phyloP scores from a whole-genome alignment of 2,797 vertebrate genomes.

The Phataginus tricuspis region DNA sequence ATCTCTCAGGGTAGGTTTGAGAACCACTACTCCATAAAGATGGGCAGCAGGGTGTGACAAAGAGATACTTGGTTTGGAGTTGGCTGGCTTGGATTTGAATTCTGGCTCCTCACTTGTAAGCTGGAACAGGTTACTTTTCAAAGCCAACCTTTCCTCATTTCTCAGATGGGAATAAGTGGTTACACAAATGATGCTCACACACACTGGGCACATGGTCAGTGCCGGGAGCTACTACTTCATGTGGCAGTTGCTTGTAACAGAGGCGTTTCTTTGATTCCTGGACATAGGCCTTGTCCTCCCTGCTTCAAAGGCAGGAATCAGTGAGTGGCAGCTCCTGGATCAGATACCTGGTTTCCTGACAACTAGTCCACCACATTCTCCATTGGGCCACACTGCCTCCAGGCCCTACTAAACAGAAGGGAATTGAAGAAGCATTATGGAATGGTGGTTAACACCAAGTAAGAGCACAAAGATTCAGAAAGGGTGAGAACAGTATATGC shows the following conservation, averaged over 20 bases:
- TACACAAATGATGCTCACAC: not conserved
- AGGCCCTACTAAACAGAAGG: not conserved
- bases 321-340: not conserved
- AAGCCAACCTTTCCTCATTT: not conserved
- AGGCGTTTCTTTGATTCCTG: conserved; percentile 8
- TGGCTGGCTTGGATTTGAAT: not conserved
- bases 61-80: not conserved
- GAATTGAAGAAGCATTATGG: not conserved
- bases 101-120: not conserved
- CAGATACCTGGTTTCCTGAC: not conserved
- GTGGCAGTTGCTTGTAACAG: not conserved
- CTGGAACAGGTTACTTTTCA: not conserved
- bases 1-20: not conserved
- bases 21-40: not conserved
- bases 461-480: conserved; percentile 6
- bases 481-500: not conserved
- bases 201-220: not conserved
- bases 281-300: not conserved
- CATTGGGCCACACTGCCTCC: not conserved
- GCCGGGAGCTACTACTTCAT: not conserved
- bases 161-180: not conserved
- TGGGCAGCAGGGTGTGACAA: not conserved
- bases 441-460: not conserved
- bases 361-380: not conserved
- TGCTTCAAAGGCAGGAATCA: not conserved